phyloP scores from a whole-genome alignment of 2,888 invertebrate species.

The Cosmia pyralina region DNA sequence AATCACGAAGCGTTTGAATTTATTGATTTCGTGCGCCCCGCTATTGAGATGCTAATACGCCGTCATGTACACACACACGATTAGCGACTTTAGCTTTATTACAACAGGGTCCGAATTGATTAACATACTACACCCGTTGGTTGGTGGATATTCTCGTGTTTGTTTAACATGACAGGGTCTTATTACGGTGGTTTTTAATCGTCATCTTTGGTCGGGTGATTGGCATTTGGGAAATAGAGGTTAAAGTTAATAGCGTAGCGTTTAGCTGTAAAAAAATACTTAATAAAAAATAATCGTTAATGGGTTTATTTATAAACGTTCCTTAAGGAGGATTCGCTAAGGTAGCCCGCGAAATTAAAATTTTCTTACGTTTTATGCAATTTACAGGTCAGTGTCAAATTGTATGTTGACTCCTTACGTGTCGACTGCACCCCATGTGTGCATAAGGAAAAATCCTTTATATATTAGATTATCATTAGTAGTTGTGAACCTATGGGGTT shows the following conservation, averaged over 20 bases:
- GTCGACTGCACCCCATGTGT: too few relatives aligned
- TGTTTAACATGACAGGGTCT: slow-evolving; percentile 50
- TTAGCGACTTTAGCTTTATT: slow-evolving; percentile 63
- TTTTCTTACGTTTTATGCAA: too few relatives aligned
- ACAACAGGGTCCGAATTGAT: slow-evolving; percentile 60
- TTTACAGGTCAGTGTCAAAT: too few relatives aligned
- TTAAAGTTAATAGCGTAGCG: not conserved
- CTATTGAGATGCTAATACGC: slow-evolving; percentile 74
- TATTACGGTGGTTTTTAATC: slow-evolving; percentile 49
- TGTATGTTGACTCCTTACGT: too few relatives aligned
- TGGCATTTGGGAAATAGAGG: slow-evolving; percentile 23
- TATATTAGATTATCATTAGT: too few relatives aligned
- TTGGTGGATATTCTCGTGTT: slow-evolving; percentile 37
- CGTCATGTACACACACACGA: slow-evolving; percentile 51
- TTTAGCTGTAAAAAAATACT: not conserved
- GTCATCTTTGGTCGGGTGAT: slow-evolving; percentile 4
- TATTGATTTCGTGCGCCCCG: slow-evolving; percentile 73
- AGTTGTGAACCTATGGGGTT: too few relatives aligned
- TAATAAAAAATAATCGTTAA: not conserved
- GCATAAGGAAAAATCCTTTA: too few relatives aligned
- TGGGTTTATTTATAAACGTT: not conserved
- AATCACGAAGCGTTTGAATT: slow-evolving; percentile 71
- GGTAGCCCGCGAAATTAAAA: too few relatives aligned
- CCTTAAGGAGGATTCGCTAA: too few relatives aligned
- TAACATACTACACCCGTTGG: slow-evolving; percentile 13